Conservation (phyloP, 2,888 invertebrate genomes). For the Embidobia sp. region DNA sequence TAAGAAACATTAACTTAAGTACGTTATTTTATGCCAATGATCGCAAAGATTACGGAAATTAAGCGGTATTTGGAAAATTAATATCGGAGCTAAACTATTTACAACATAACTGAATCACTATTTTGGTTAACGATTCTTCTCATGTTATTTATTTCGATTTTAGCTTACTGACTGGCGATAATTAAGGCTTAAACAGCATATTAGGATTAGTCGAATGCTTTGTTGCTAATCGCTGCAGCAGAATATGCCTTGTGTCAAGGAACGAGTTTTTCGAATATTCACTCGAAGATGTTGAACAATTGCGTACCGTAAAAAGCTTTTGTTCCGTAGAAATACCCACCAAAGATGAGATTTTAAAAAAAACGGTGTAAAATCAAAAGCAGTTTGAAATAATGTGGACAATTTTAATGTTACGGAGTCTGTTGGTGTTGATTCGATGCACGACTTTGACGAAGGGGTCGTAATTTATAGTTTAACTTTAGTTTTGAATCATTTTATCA, state of each 20-base stretch:
- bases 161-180: slow-evolving; percentile 5
- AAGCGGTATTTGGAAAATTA: slow-evolving; percentile 1
- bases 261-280: background rate
- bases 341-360: background rate
- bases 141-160: slow-evolving; percentile 13
- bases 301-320: background rate
- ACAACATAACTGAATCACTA: background rate
- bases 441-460: slow-evolving; percentile 17
- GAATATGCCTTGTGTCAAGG: background rate
- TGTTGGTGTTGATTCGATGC: slow-evolving; percentile 6
- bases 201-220: slow-evolving; percentile 2
- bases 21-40: slow-evolving; percentile 4
- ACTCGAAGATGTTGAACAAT: background rate
- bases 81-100: slow-evolving; percentile 12
- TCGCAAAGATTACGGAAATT: slow-evolving; percentile 1
- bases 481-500: slow-evolving; percentile 13
- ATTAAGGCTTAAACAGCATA: slow-evolving; percentile 7
- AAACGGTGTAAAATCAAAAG: slow-evolving; percentile 8
- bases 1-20: slow-evolving; percentile 8
- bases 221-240: slow-evolving; percentile 2
- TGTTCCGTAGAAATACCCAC: too few relatives aligned
- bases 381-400: slow-evolving; percentile 1
- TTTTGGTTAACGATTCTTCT: background rate
- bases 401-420: slow-evolving; percentile 4
- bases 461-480: background rate